Conservation (phyloP, 1,140 invertebrate species). For the Drosophila malerkotliana region DNA sequence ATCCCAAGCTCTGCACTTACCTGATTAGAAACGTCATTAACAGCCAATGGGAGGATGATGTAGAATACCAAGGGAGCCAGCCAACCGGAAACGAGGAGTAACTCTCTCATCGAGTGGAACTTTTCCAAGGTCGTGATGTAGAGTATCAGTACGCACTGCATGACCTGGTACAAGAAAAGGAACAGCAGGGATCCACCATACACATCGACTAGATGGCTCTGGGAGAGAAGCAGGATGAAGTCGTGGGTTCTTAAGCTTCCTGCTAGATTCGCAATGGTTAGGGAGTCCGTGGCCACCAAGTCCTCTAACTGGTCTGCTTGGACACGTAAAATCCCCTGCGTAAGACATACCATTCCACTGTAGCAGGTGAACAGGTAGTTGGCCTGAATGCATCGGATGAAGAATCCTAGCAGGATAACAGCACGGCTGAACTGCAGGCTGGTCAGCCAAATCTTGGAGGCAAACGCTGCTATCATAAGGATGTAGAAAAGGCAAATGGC, state of each 20-base stretch:
- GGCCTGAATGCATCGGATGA: constrained; percentile 20
- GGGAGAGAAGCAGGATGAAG: constrained; percentile 35
- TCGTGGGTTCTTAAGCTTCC: constrained; percentile 21
- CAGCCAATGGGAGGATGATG: constrained; percentile 32
- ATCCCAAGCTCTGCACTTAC: constrained; percentile 24
- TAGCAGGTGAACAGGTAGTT: constrained; percentile 50
- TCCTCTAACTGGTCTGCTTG: constrained; percentile 21
- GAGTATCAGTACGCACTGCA: constrained; percentile 37
- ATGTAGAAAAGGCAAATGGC: constrained; percentile 4
- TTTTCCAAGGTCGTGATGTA: constrained; percentile 26
- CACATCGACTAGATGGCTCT: constrained; percentile 38
- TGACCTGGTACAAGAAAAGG: constrained; percentile 26
- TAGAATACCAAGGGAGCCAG: constrained; percentile 46
- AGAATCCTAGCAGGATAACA: constrained; percentile 28
- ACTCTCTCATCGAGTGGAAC: constrained; percentile 7
- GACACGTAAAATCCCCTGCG: constrained; percentile 12
- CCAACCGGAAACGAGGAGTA: constrained; percentile 15
- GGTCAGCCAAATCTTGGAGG: neutral
- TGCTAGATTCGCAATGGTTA: constrained; percentile 10
- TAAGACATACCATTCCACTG: constrained; percentile 23
- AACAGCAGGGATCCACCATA: constrained; percentile 52
- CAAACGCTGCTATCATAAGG: neutral
- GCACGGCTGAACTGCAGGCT: neutral
- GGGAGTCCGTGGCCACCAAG: neutral
- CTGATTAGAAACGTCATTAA: constrained; percentile 51